These are phyloP conservation scores for Malaclemys terrapin DNA, from an alignment of 2,113 vertebrate genomes.

Conservation along the genomic window DNA sequence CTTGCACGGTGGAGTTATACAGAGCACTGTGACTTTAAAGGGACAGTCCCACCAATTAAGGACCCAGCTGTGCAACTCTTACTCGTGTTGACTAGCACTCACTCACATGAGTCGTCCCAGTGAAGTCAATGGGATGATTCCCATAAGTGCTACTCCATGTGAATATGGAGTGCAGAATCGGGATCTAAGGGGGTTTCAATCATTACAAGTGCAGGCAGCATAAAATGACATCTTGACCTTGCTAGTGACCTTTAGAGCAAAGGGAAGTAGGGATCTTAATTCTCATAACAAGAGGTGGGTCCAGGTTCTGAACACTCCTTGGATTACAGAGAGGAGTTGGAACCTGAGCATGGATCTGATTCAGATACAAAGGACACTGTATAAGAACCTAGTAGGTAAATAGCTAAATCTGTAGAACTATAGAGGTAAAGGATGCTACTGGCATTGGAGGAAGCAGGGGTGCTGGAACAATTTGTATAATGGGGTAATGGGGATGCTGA, in stretches of 20 bases:
- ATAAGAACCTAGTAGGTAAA: slow-evolving; percentile 1
- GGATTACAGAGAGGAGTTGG: slow-evolving; percentile 62
- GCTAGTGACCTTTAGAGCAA: slow-evolving; percentile 47
- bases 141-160: slow-evolving; percentile 63
- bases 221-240: slow-evolving; percentile 64
- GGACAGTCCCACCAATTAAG: background rate
- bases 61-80: background rate
- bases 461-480: no score
- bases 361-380: slow-evolving; percentile 64
- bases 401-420: background rate
- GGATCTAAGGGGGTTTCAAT: slow-evolving; percentile 56
- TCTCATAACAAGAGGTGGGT: slow-evolving; percentile 1
- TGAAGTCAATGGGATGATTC: slow-evolving; percentile 58
- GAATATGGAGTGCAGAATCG: background rate
- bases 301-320: slow-evolving; percentile 26
- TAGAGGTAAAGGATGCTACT: background rate
- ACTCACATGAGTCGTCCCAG: background rate
- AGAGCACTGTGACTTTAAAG: background rate
- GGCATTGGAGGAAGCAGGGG: background rate
- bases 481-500: no score
- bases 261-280: slow-evolving; percentile 45
- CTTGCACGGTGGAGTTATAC: background rate
- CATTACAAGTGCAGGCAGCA: slow-evolving; percentile 56
- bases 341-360: slow-evolving; percentile 25
- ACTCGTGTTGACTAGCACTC: background rate